Evolutionary conservation across 2,797 vertebrate species (phyloP).

Genomic region (Sylvia borin): DNA sequence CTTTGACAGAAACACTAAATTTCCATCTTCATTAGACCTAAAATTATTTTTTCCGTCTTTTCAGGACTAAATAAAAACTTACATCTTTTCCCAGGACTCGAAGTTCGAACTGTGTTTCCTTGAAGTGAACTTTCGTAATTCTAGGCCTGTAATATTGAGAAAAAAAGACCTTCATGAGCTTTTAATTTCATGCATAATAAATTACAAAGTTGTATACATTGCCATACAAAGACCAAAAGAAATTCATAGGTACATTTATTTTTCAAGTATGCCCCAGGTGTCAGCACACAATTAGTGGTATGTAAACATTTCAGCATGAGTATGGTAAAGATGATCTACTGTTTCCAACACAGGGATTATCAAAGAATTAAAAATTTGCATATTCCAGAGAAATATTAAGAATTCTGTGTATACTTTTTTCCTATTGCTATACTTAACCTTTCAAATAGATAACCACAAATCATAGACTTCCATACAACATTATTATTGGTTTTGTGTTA

Average conservation of each 20-base stretch:
- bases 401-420: neutral
- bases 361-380: neutral
- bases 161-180: neutral
- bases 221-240: neutral
- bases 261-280: neutral
- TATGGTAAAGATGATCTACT: neutral
- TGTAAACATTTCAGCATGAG: neutral
- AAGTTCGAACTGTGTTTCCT: slow-evolving; percentile 88
- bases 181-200: neutral
- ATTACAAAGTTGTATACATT: neutral
- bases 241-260: neutral
- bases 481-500: neutral
- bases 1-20: neutral
- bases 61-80: slow-evolving; percentile 72
- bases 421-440: neutral
- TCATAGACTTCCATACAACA: neutral
- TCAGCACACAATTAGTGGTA: neutral
- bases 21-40: neutral
- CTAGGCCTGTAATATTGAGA: slow-evolving; percentile 79
- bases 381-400: neutral
- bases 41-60: neutral
- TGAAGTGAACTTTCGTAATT: slow-evolving; percentile 91
- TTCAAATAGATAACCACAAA: neutral
- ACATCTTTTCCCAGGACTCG: slow-evolving; percentile 89
- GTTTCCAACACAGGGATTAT: neutral